Evolutionary conservation across 2,113 vertebrate species (phyloP), one percentile per base, ranked within the genome.

Genomic region (Patagioenas fasciata): DNA sequence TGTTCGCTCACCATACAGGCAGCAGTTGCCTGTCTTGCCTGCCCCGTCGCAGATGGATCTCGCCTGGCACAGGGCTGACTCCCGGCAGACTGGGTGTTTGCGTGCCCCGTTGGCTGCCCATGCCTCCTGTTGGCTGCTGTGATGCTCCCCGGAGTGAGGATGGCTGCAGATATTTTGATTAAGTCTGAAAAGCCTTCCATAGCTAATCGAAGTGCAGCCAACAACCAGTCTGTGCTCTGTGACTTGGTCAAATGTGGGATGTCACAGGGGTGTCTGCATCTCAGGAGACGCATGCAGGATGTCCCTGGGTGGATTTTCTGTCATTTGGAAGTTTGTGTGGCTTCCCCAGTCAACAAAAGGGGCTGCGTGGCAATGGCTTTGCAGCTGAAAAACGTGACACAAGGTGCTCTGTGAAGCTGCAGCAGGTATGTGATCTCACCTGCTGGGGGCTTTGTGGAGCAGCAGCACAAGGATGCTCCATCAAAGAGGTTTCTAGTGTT

Each of bases 1-100:
- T 36, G 56, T 74, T 83, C 0, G 2, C 56, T 62, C 1, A 0
- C 47, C 0, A 0, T 25, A 14, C 47, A 71, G 80, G 80, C 86
- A 94, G 61, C 2, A 31, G 84, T 80, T 78, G 38, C 58, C 80
- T 65, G 70, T 34, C 40, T 57, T 67, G 71, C 79, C 73, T 75
- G 57, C 79, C 50, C 44, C 20, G 1, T 15, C 3, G 13, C 90
- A 90, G 70, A 77, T 15, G 28, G 71, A 61, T 88, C 58, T 93
- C 1, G 15, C 58, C 81, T 79, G 85, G 85, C 92, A 72, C 1
- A 0, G 28, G 36, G 66, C 71, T 93, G 77, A 58, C 50, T 75
- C 77, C 85, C 58, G 19, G 47, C 75, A 61, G 84, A 5, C 19
- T 11, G 77, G 60, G 15, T 42, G 34, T 34, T 60, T 74, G 67